A percentile compares a stretch with the other conserved stretches of the same genome.
phyloP scores from a whole-genome alignment of 2,888 invertebrate genomes.

The Hydraecia micacea region DNA sequence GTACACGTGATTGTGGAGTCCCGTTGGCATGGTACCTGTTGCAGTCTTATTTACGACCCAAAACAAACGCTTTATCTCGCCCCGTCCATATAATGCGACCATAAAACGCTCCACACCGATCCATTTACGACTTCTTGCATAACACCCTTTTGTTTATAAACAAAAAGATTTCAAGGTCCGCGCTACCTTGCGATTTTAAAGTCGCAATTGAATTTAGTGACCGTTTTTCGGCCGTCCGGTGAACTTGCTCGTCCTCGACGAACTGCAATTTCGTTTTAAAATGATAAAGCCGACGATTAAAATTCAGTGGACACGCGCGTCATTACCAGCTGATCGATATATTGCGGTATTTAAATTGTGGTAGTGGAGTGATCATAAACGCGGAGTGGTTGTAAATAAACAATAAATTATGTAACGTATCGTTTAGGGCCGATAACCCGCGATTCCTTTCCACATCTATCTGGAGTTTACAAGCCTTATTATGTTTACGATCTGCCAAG shows the following conservation, averaged over 20 bases:
- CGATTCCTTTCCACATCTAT: constrained; percentile 67
- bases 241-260: constrained; percentile 69
- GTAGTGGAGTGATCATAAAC: constrained; percentile 70
- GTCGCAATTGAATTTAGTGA: constrained; percentile 79
- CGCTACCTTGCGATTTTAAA: constrained; percentile 77
- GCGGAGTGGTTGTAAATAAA: constrained; percentile 75
- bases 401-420: constrained; percentile 73
- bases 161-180: constrained; percentile 86
- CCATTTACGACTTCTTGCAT: constrained; percentile 87
- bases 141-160: constrained; percentile 89
- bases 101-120: constrained; percentile 85
- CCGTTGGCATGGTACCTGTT: constrained; percentile 89
- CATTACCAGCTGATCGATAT: constrained; percentile 71
- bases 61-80: constrained; percentile 90
- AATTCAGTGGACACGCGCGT: constrained; percentile 75
- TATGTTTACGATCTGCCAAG: constrained; percentile 67
- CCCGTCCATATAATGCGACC: constrained; percentile 87
- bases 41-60: constrained; percentile 90
- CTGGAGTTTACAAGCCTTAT: constrained; percentile 69
- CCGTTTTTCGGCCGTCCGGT: constrained; percentile 75
- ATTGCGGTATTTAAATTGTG: constrained; percentile 69
- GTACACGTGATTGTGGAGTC: constrained; percentile 86
- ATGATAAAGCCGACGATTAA: constrained; percentile 73
- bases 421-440: constrained; percentile 69
- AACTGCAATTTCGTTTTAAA: constrained; percentile 59